These are phyloP conservation scores for Tipula confusa DNA, from an alignment of 2,888 invertebrate species.

Conservation along the genomic window DNA sequence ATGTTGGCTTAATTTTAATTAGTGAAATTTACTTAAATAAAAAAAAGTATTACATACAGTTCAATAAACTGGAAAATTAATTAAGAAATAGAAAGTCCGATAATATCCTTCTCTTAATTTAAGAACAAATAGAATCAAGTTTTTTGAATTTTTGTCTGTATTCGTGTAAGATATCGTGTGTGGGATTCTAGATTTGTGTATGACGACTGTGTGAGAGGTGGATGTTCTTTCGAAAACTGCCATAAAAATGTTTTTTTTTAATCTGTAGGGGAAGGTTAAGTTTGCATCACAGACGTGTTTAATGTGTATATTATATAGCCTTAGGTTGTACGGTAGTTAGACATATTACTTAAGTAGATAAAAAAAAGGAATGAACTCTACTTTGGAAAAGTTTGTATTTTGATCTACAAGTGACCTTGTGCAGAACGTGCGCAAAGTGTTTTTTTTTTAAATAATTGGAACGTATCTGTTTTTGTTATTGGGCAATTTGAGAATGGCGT, in stretches of 20 bases:
- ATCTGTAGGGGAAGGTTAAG: background rate
- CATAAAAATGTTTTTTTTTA: background rate
- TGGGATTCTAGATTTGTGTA: background rate
- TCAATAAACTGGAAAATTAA: background rate
- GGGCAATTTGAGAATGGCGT: no score
- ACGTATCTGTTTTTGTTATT: background rate
- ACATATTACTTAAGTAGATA: background rate
- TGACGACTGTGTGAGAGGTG: background rate
- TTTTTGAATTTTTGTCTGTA: background rate
- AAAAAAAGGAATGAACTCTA: background rate
- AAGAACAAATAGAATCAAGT: background rate
- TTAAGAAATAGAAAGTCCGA: background rate
- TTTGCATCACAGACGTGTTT: background rate
- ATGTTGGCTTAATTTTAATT: background rate
- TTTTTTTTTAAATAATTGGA: background rate
- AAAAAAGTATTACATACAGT: background rate
- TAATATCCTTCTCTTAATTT: background rate
- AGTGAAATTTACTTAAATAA: background rate
- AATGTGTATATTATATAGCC: background rate
- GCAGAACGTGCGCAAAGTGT: background rate
- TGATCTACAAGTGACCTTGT: slow-evolving; percentile 12
- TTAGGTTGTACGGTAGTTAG: background rate
- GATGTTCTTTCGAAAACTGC: background rate
- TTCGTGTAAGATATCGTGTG: background rate
- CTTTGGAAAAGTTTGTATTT: background rate